These are phyloP conservation scores for Corvus moneduloides DNA, from an alignment of 2,113 vertebrate species.

Conservation along the genomic window DNA sequence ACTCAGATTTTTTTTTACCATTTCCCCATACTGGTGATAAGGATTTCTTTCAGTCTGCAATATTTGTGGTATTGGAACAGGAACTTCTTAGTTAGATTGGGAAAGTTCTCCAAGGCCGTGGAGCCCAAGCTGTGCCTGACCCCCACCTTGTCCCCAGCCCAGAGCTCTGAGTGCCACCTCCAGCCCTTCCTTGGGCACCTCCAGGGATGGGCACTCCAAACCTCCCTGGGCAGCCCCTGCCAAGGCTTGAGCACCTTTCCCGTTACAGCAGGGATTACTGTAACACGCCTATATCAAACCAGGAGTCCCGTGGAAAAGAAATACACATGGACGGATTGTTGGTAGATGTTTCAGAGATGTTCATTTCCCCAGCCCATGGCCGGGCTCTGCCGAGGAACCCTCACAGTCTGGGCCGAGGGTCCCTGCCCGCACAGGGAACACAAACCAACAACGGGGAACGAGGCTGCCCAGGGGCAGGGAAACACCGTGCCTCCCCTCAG, in stretches of 20 bases:
- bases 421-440: too few relatives aligned
- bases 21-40: not conserved
- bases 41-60: not conserved
- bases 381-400: too few relatives aligned
- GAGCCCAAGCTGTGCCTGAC: rapidly evolving
- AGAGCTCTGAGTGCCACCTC: not conserved
- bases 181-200: rapidly evolving
- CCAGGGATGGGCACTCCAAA: not conserved
- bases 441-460: too few relatives aligned
- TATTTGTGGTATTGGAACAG: not conserved
- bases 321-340: too few relatives aligned
- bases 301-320: too few relatives aligned
- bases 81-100: not conserved
- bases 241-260: rapidly evolving
- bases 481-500: too few relatives aligned
- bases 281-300: too few relatives aligned
- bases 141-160: not conserved
- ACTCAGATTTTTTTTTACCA: not conserved
- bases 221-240: not conserved
- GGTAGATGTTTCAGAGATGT: too few relatives aligned
- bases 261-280: too few relatives aligned
- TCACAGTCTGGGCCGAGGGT: too few relatives aligned
- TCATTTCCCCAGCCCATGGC: too few relatives aligned
- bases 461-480: too few relatives aligned
- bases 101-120: not conserved